These are phyloP conservation scores for Ectemnius cavifrons DNA, from an alignment of 2,888 invertebrate genomes.

Conservation along the genomic window DNA sequence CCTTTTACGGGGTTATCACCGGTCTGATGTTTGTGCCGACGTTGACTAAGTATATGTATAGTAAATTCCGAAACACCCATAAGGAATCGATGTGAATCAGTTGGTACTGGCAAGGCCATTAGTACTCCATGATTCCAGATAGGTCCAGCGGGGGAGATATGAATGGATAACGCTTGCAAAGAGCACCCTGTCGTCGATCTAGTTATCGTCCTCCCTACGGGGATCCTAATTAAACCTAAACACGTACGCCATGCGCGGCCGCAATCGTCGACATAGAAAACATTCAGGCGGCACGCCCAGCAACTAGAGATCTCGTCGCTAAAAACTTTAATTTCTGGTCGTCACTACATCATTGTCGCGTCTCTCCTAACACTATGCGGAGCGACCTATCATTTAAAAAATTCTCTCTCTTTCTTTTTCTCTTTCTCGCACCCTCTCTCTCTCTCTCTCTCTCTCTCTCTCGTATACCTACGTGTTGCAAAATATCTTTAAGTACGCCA, in stretches of 20 bases:
- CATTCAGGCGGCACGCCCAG: neutral
- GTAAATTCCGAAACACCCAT: too few relatives aligned
- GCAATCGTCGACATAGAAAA: neutral
- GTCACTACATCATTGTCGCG: conserved; percentile 15
- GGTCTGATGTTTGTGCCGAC: too few relatives aligned
- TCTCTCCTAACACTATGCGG: conserved; percentile 8
- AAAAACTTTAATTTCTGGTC: conserved; percentile 10
- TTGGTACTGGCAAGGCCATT: too few relatives aligned
- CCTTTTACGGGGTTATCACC: too few relatives aligned
- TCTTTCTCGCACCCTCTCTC: too few relatives aligned
- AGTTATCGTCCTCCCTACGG: conserved; percentile 18
- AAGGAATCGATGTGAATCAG: too few relatives aligned
- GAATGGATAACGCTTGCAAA: conserved; percentile 9
- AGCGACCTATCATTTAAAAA: neutral
- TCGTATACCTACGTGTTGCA: neutral
- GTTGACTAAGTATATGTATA: too few relatives aligned
- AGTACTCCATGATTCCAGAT: too few relatives aligned
- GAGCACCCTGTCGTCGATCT: conserved; percentile 15
- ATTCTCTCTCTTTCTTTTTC: neutral
- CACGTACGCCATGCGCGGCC: neutral
- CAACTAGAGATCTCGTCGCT: neutral
- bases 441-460: too few relatives aligned
- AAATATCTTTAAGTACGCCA: neutral
- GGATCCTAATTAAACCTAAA: conserved; percentile 21
- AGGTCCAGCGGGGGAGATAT: too few relatives aligned